Evolutionary conservation across 2,888 invertebrate genomes (phyloP), one percentile per base, ranked within the genome.

Genomic region (Drosophila conformis): DNA sequence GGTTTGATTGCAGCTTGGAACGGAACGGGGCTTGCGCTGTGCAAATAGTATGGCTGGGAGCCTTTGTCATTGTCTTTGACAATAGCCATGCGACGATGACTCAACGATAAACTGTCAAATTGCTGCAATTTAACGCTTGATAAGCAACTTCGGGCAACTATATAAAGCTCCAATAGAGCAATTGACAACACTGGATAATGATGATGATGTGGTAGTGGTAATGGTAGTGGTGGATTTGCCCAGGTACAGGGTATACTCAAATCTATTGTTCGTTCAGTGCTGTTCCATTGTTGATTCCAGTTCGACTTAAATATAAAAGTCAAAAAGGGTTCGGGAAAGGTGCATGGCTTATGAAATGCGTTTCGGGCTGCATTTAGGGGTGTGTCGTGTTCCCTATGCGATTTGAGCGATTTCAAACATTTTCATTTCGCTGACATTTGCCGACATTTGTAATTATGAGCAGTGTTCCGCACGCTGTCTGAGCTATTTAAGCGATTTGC

Each of bases 91-190:
- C 51, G 42, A 71, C 72, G 71, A 58, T 63, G 83, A 68, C 76
- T 69, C 62, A 69, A 86, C 86, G 90, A 87, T 90, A 90, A 90
- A 86, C 82, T 86, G 90, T 89, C 86, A 90, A 90, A 90, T 90
- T 90, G 90, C 83, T 72, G 87, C 86, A 90, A 91, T 91, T 91
- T 91, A 87, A 91, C 88, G 90, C 85, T 79, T 88, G 79, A 90
- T 86, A 83, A 78, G 72, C 80, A 80, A 61, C 67, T 71, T 38
- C 60, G 42, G 75, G 29, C 56, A 57, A 57, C 57, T 29, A 15
- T 31, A 36, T 36, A 27, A 6, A 8, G 29, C 18, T 33, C 58
- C 46, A 54, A 27, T 10, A 21, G 33, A 62, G 58, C 46, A 53
- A 59, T 60, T 78, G 75, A 74, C 75, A 76, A 69, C 76, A 52